phyloP scores from a whole-genome alignment of 2,888 invertebrate species.

The Rotaria magnacalcarata region DNA sequence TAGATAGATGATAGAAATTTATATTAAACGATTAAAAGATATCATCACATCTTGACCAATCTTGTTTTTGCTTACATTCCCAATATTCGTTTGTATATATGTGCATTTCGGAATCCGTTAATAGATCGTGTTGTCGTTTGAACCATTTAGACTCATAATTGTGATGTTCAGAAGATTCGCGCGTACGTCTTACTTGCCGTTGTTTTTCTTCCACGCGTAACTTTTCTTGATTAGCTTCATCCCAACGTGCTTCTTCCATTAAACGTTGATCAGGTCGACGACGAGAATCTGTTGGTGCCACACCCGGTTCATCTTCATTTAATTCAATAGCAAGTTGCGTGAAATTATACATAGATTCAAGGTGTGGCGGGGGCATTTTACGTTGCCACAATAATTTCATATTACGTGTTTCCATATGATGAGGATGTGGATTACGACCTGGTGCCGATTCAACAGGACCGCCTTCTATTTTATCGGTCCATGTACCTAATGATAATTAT shows the following conservation, averaged over 20 bases:
- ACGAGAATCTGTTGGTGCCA: constrained; percentile 90
- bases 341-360: constrained; percentile 82
- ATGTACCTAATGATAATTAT: constrained; percentile 65
- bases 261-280: constrained; percentile 88
- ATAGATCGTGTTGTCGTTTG: constrained; percentile 70
- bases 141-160: constrained; percentile 70
- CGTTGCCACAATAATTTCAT: constrained; percentile 45
- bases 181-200: constrained; percentile 70
- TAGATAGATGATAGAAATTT: neutral
- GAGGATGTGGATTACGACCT: constrained; percentile 2
- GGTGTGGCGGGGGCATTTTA: constrained; percentile 57
- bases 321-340: constrained; percentile 88
- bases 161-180: constrained; percentile 64
- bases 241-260: constrained; percentile 74
- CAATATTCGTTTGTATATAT: constrained; percentile 84
- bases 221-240: constrained; percentile 73
- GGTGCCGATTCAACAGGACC: constrained; percentile 68
- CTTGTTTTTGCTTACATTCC: constrained; percentile 78
- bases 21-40: constrained; percentile 65
- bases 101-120: constrained; percentile 70
- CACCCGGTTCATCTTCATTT: constrained; percentile 83
- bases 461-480: constrained; percentile 91
- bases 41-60: constrained; percentile 85
- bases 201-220: constrained; percentile 89
- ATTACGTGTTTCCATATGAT: constrained; percentile 40